These are phyloP conservation scores for Chamaea fasciata DNA, from an alignment of 2,113 vertebrate species.

Conservation along the genomic window DNA sequence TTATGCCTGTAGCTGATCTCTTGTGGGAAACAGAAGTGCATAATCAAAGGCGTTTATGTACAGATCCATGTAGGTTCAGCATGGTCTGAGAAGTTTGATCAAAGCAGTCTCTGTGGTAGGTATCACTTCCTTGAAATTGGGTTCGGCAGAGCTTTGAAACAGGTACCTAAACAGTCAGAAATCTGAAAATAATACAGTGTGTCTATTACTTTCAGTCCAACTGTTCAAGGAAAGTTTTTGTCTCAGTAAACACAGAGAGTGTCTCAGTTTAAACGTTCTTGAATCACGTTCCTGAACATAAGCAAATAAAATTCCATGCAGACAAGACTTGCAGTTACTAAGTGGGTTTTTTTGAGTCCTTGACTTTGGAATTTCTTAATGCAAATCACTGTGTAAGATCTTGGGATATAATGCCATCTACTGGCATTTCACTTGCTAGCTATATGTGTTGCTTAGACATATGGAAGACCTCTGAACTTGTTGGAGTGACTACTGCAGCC, in stretches of 20 bases:
- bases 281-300: neutral
- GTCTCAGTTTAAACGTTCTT: neutral
- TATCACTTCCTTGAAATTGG: neutral
- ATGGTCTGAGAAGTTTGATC: neutral
- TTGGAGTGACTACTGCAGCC: neutral
- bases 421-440: neutral
- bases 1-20: neutral
- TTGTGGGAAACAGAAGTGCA: neutral
- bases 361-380: neutral
- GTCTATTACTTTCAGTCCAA: neutral
- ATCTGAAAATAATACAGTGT: neutral
- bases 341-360: neutral
- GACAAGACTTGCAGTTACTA: neutral
- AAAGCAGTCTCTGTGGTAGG: neutral
- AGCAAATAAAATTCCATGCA: neutral
- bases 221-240: neutral
- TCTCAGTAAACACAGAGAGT: neutral
- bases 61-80: neutral
- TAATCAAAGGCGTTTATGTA: neutral
- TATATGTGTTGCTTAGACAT: neutral
- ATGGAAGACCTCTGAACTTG: neutral
- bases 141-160: neutral
- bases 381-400: neutral
- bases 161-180: neutral
- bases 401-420: conserved; percentile 39